Base-by-base conservation (phyloP, 2,113 vertebrate genomes). In the Lontra canadensis region DNA sequence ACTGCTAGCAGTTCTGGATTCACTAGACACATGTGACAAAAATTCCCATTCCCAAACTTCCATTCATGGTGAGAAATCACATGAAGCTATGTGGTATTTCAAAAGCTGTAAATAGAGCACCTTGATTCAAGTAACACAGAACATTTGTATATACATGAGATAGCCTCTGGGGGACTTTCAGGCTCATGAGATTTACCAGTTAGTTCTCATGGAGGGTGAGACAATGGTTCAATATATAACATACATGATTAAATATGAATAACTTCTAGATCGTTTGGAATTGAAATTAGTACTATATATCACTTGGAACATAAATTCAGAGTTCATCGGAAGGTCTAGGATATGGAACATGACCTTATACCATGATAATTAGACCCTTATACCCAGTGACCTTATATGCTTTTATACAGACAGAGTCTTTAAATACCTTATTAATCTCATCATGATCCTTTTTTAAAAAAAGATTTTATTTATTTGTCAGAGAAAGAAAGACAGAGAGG, bases 251-350 rank as follows among this genome's bases (percentile, higher is more conserved):
- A 94, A 95, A 81, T 86, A 47, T 73, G 25, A 97, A 52, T 93
- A 67, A 90, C 63, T 78, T 93, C 59, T 63, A 88, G 82, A 65
- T 85, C 31, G 44, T 93, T 84, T 93, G 29, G 61, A 97, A 88
- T 81, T 73, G 36, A 98, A 97, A 93, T 82, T 93, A 80, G 79
- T 94, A 52, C 44, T 93, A 65, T 79, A 85, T 85, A 61, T 96
- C 73, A 93, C 44, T 88, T 42, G n/a, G 21, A 88, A 92, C 63
- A 95, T 80, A 87, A 92, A 95, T 42, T 92, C 42, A 78, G 63
- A 97, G 85, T 94, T 93, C 85, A 95, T 11, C 26, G 25, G 61
- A 78, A 96, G 81, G 47, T 78, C 81, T 52, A 93, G 39, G 78
- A 69, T 69, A 85, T 81, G 39, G 25, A 15, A 65, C 11, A 52